Evolutionary conservation across 1,140 invertebrate species (phyloP), one percentile per base, ranked within the genome.

Genomic region (Melipona quadrifasciata): DNA sequence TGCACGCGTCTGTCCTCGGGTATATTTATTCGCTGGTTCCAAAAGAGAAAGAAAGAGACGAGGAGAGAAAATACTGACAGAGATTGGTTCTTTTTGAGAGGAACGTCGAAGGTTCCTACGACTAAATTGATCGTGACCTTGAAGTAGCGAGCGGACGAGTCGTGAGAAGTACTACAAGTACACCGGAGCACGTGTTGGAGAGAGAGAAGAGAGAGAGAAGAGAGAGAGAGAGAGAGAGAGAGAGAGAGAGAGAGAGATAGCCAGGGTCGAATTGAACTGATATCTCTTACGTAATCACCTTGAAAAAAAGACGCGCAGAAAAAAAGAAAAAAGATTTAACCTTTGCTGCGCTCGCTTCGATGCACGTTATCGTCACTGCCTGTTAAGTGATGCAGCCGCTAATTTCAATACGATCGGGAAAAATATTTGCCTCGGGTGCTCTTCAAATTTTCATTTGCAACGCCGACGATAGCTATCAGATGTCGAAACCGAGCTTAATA

Each of bases 221-320:
- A 58, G 65, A 72, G 53, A 14, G 47, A 57, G 53, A 47, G 2
- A 27, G 47, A 31, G n/a, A 67, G 64, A 55, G 53, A 57, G 11
- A 58, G 65, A 68, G 53, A 12, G 47, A 57, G 47, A 19, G 4
- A 19, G n/a, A 21, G 24, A 31, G 34, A 31, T 19, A 81, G 34
- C 74, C 81, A 88, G 85, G 87, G 87, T 88, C 87, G 34, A 77
- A 79, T 81, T 81, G 70, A 84, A 79, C 87, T 87, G 84, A 76
- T 75, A 80, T 53, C 80, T 83, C 71, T 87, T 86, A 84, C 58
- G 82, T 84, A 84, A 84, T 84, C 65, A 55, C 83, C 83, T 84
- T 80, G 76, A 16, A 61, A 61, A 65, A 17, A 77, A 55, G 17
- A n/a, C 76, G 80, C 31, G n/a, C 19, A 55, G 6, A 39, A 8